Percentiles rank a stretch among this genome's conserved stretches.
phyloP scores from a whole-genome alignment of 2,888 invertebrate genomes.

The Axea sp. region DNA sequence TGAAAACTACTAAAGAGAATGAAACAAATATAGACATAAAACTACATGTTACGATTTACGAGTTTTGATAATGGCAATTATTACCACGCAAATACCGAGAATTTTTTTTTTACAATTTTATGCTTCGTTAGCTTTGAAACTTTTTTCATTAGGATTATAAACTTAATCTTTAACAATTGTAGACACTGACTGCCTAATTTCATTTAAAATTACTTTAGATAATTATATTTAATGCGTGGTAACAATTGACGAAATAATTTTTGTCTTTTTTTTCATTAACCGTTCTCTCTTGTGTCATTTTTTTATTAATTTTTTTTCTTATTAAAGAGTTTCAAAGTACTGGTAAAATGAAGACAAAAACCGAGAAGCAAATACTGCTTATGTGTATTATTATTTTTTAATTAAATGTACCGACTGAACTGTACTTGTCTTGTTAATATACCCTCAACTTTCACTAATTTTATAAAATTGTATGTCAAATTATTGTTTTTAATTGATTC shows the following conservation, averaged over 20 bases:
- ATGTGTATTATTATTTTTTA: constrained; percentile 62
- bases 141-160: neutral
- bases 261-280: constrained; percentile 10
- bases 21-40: constrained; percentile 2
- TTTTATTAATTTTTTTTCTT: constrained; percentile 5
- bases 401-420: constrained; percentile 62
- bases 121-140: too few species aligned
- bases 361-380: constrained; percentile 50
- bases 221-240: constrained; percentile 24
- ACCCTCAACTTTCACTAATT: neutral
- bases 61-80: constrained; percentile 40
- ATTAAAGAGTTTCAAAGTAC: constrained; percentile 28
- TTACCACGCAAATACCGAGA: too few species aligned
- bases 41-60: constrained; percentile 52
- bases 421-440: constrained; percentile 18
- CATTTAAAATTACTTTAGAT: too few species aligned
- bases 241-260: constrained; percentile 16
- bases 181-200: too few species aligned
- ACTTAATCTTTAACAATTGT: neutral
- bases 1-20: constrained; percentile 9
- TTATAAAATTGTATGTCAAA: too few species aligned
- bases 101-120: too few species aligned
- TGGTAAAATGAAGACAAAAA: constrained; percentile 35
- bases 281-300: too few species aligned
- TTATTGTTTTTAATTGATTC: neutral